A percentile compares a stretch with the other conserved stretches of the same genome.
Evolutionary conservation across 2,888 invertebrate genomes (phyloP).

Genomic region (Drosophila pseudotalamancana): DNA sequence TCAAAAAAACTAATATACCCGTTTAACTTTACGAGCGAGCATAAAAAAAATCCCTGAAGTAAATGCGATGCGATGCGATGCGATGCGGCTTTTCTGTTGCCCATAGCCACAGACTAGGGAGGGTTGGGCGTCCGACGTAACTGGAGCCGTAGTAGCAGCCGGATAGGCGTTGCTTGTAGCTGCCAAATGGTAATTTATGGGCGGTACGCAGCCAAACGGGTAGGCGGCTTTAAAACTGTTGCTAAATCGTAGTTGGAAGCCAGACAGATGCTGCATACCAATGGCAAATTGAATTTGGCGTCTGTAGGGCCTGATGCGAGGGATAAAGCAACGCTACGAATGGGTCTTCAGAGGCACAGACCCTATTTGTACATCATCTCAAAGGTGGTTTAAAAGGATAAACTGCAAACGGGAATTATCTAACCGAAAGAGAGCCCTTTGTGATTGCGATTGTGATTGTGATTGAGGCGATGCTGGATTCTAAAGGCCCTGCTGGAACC

Average conservation of each 20-base stretch:
- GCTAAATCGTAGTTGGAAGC: slow-evolving; percentile 44
- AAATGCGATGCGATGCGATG: slow-evolving; percentile 25
- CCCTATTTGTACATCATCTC: not conserved
- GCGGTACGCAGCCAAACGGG: slow-evolving; percentile 66
- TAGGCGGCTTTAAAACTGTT: slow-evolving; percentile 73
- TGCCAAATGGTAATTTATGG: slow-evolving; percentile 76
- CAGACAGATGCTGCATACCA: slow-evolving; percentile 21
- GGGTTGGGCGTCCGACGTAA: slow-evolving; percentile 7
- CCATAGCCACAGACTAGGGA: slow-evolving; percentile 32
- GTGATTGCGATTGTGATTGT: too few species aligned
- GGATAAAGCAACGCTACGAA: slow-evolving; percentile 6
- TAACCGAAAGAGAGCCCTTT: not conserved
- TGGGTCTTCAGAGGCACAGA: slow-evolving; percentile 3
- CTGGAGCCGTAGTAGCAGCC: slow-evolving; percentile 21
- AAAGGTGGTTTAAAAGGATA: slow-evolving; percentile 10
- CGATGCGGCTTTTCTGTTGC: slow-evolving; percentile 31
- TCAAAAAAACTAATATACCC: not conserved
- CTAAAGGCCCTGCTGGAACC: not conserved
- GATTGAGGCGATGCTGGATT: too few species aligned
- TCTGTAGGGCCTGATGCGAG: not conserved
- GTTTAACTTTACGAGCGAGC: not conserved
- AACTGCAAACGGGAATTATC: slow-evolving; percentile 10
- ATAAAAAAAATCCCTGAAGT: slow-evolving; percentile 17
- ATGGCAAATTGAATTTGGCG: slow-evolving; percentile 28
- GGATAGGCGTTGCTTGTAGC: slow-evolving; percentile 58